Conservation (phyloP, 1,140 invertebrate genomes). For the Laodelphax striatellus region DNA sequence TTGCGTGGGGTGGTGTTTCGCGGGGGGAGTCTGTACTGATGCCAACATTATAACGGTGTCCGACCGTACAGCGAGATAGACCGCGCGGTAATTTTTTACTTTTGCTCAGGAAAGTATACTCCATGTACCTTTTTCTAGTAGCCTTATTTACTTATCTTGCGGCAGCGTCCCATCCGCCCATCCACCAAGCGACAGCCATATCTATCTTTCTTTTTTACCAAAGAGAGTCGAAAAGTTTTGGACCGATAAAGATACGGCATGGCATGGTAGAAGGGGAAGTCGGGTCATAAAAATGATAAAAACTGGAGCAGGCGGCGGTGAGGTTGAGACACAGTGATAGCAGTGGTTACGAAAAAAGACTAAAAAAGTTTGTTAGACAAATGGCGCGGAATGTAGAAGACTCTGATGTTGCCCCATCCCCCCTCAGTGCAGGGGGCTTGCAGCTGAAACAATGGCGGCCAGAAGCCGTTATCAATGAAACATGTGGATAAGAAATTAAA, state of each 20-base stretch:
- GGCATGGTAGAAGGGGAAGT: constrained; percentile 11
- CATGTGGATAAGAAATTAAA: constrained; percentile 18
- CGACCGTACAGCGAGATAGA: too few relatives aligned
- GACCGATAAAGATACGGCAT: constrained; percentile 13
- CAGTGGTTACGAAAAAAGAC: constrained; percentile 3
- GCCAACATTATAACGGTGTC: too few relatives aligned
- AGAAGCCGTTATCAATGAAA: neutral
- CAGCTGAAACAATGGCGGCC: neutral
- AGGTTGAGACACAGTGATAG: too few relatives aligned
- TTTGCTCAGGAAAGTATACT: too few relatives aligned
- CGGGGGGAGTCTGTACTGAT: too few relatives aligned
- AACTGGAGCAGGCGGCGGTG: constrained; percentile 1
- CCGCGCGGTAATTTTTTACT: too few relatives aligned
- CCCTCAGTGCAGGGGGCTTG: neutral
- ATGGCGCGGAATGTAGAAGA: constrained; percentile 17
- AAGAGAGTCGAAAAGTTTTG: constrained; percentile 7
- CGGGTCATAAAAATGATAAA: constrained; percentile 19
- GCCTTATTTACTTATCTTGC: constrained; percentile 16
- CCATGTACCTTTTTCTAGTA: neutral
- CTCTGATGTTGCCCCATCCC: neutral
- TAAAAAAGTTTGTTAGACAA: constrained; percentile 18
- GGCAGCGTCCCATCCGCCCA: too few relatives aligned
- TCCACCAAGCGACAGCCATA: neutral
- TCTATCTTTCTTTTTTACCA: constrained; percentile 2
- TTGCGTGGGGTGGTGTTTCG: too few relatives aligned